Evolutionary conservation across 2,888 invertebrate genomes (phyloP).

Genomic region (Rhamphomyia laevipes): DNA sequence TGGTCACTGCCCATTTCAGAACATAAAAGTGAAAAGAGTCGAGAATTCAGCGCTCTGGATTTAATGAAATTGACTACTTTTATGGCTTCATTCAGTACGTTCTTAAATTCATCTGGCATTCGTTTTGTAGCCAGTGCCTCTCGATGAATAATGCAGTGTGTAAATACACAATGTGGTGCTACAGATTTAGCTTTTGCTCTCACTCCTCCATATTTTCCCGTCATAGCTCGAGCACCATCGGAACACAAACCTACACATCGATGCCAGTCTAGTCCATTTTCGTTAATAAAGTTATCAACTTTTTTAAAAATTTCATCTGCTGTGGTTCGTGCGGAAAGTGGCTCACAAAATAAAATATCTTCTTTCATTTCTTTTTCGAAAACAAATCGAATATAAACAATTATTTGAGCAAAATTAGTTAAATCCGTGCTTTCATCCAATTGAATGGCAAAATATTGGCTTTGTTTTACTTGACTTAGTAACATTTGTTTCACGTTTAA

Average conservation of each 20-base stretch:
- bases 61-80: constrained; percentile 4
- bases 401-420: too few relatives aligned
- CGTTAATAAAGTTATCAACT: background rate
- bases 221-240: too few relatives aligned
- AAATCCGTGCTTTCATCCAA: constrained; percentile 3
- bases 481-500: background rate
- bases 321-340: constrained; percentile 1
- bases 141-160: constrained; percentile 5
- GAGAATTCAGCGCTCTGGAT: constrained; percentile 1
- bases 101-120: background rate
- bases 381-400: background rate
- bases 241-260: constrained; percentile 2
- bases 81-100: constrained; percentile 3
- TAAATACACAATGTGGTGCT: background rate
- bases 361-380: constrained; percentile 1
- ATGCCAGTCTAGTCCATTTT: background rate
- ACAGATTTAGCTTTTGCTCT: constrained; percentile 5
- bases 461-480: background rate
- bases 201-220: background rate
- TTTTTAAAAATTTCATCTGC: constrained; percentile 1
- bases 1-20: too few relatives aligned
- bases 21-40: too few relatives aligned
- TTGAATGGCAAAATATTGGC: background rate
- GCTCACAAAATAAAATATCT: constrained; percentile 3
- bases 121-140: constrained; percentile 1